Base-by-base conservation (phyloP, 2,797 vertebrate genomes). In the Lithobates sylvaticus region DNA sequence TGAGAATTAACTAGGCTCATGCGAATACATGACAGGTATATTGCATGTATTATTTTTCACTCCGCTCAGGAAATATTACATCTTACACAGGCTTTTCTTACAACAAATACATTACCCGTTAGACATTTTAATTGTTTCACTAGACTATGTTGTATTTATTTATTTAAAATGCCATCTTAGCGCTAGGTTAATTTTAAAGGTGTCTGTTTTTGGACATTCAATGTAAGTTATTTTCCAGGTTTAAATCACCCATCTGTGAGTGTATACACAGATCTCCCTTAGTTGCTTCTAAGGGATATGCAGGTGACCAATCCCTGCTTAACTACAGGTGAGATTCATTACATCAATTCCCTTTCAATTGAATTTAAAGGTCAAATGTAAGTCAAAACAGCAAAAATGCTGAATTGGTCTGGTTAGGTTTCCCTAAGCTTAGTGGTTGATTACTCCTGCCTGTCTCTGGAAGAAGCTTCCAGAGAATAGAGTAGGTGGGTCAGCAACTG, bases 11-110 rank as follows among this genome's bases (percentile, higher is more conserved):
- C 65, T 32, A 54, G 42, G 47, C 68, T 54, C 21, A n/a, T 58
- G 67, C 34, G 44, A 81, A 58, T 71, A 81, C 21, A 71, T 71
- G 68, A 34, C 68, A 81, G 78, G 2, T 70, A 54, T 70, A 80
- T 70, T 80, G 23, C 18, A n/a, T 44, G 64, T 80, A 80, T 69
- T 80, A 80, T 69, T 67, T 67, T 42, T 67, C 16, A 44, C 15
- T 65, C 26, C 15, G n/a, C 39, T 47, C 36, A 61, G 50, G 29
- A 76, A 29, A 76, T 58, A 76, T 32, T 34, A 34, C 29, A 34
- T 50, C 44, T 69, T 54, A 69, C 27, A 32, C 29, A 32, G 42
- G 44, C 5, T 47, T 69, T 69, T 69, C 23, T 26, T 34, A 13
- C 39, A 70, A 80, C 26, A 69, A 64, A 47, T 50, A 42, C 65